Conservation (phyloP, 2,888 invertebrate genomes). For the Mimumesa dahlbomi region DNA sequence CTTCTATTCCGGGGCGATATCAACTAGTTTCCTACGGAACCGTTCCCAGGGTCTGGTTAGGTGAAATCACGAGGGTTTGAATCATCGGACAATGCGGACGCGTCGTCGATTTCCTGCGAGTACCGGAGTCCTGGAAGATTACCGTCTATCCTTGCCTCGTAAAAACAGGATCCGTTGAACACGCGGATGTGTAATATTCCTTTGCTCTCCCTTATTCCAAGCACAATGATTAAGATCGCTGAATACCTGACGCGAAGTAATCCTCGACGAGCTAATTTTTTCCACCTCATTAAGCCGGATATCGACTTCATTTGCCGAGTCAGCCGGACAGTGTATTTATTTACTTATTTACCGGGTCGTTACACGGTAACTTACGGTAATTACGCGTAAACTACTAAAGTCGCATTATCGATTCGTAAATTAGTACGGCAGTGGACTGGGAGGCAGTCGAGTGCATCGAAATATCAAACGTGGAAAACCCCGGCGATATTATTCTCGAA, state of each 20-base stretch:
- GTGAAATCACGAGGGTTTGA: slow-evolving; percentile 35
- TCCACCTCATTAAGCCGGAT: slow-evolving; percentile 49
- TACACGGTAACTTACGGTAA: slow-evolving; percentile 31
- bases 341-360: slow-evolving; percentile 25
- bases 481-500: too few species aligned
- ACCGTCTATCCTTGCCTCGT: slow-evolving; percentile 31
- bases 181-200: slow-evolving; percentile 36
- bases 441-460: slow-evolving; percentile 27
- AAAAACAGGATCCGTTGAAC: slow-evolving; percentile 15
- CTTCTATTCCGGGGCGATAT: too few species aligned
- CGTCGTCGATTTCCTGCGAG: slow-evolving; percentile 41
- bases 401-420: slow-evolving; percentile 47
- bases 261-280: slow-evolving; percentile 40
- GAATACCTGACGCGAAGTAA: slow-evolving; percentile 43
- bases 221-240: slow-evolving; percentile 52
- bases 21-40: too few species aligned
- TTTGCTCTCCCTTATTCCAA: slow-evolving; percentile 12
- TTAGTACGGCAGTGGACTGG: slow-evolving; percentile 13
- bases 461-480: too few species aligned
- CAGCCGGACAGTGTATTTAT: slow-evolving; percentile 16
- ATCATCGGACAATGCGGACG: slow-evolving; percentile 54
- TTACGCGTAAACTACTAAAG: slow-evolving; percentile 54
- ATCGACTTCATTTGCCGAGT: slow-evolving; percentile 15
- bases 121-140: slow-evolving; percentile 24
- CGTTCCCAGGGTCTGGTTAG: too few species aligned